Base-by-base conservation (phyloP, 2,113 vertebrate genomes). In the Salvelinus fontinalis region DNA sequence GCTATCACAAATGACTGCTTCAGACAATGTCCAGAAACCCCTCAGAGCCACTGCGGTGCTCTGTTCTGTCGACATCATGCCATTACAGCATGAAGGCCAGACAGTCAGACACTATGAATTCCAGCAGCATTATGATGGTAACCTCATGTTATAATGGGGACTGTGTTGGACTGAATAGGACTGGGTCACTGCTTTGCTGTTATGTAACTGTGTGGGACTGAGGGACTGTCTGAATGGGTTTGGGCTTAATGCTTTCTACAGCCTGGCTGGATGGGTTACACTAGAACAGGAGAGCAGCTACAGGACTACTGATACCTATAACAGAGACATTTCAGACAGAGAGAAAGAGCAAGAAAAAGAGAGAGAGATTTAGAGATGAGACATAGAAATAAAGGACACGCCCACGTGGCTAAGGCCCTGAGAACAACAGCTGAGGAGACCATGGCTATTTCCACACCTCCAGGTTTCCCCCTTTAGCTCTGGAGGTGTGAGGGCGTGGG, bases 291-390 rank as follows among this genome's bases (percentile, higher is more conserved):
- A 54, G 51, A 54, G 12, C 14, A 54, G 51, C 39, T 44, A 54
- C 16, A 54, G 14, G 11, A 72, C 9, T 12, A 16, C 65, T 67
- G 65, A 67, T 67, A 29, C 31, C 26, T 67, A n/a, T 11, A 31
- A 29, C 65, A 22, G 67, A 34, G 26, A 44, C 9, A 44, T 44
- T 7, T 6, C 66, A 67, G 66, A 31, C 48, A 48, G 29, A 65
- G 70, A 8, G 49, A 71, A 16, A 27, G 49, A 54, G 64, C 18
- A 39, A 26, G 70, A 27, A 44, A 26, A 24, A 18, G 70, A 18
- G 70, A 16, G 24, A 54, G 70, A 78, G 60, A 34, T 12, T 27
- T 7, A 67, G 44, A 20, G 62, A 51, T 64, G 22, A 82, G 67
- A 72, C 12, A 14, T 5, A 31, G 16, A 29, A 18, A 16, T 13